Percentiles rank a stretch among this genome's conserved stretches.
Conservation (phyloP, 2,888 invertebrate genomes). For the Cyclophora punctaria region DNA sequence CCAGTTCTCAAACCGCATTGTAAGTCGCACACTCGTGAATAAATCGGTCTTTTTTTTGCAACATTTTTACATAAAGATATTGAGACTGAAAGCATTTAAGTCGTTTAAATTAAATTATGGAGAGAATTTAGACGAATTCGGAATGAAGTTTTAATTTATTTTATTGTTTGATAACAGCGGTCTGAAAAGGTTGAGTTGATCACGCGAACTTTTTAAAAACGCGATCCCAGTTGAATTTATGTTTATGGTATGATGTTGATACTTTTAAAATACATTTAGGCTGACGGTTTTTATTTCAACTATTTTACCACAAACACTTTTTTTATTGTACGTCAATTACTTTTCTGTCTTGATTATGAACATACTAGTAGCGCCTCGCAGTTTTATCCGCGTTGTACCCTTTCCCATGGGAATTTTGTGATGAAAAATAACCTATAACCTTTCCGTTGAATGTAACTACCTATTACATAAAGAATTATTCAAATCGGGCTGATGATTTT, state of each 20-base stretch:
- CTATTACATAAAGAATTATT: too few species aligned
- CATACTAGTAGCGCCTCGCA: too few species aligned
- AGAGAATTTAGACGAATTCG: conserved; percentile 1
- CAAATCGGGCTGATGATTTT: too few species aligned
- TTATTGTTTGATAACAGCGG: conserved; percentile 8
- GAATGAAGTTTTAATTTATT: conserved; percentile 10
- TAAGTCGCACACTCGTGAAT: background rate
- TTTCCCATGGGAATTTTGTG: too few species aligned
- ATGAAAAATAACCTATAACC: too few species aligned
- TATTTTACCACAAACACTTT: too few species aligned
- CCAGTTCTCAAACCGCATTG: background rate
- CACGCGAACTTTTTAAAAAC: conserved; percentile 11
- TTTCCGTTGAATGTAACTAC: too few species aligned
- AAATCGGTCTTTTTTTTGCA: conserved; percentile 1
- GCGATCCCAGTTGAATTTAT: background rate
- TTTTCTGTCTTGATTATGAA: too few species aligned
- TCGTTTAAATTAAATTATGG: conserved; percentile 4
- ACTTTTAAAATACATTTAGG: too few species aligned
- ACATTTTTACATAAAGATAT: conserved; percentile 4
- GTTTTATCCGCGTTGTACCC: too few species aligned
- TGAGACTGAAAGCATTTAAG: conserved; percentile 5
- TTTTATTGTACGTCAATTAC: too few species aligned
- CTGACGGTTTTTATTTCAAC: too few species aligned
- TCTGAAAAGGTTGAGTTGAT: conserved; percentile 5
- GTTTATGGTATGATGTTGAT: background rate